A percentile compares a stretch with the other conserved stretches of the same genome.
Evolutionary conservation across 2,888 invertebrate species (phyloP).

Genomic region (Rhabditoides inermis): DNA sequence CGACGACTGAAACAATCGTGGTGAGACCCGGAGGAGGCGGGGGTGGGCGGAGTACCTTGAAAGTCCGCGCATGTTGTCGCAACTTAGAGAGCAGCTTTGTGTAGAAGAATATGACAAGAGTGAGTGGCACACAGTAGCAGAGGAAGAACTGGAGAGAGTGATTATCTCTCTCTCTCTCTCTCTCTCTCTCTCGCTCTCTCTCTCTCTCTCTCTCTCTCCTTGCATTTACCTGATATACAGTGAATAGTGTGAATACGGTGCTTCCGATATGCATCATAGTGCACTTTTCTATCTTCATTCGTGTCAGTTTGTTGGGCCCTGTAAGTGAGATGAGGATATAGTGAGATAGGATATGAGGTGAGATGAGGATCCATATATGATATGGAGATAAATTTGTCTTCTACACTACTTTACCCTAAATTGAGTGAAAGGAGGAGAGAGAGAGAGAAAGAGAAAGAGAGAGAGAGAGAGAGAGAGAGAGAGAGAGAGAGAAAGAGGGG

Average conservation of each 20-base stretch:
- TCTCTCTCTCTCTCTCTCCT: too few relatives aligned
- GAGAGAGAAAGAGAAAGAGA: too few relatives aligned
- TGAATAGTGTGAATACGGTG: constrained; percentile 34
- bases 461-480: too few relatives aligned
- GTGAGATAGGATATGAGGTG: too few relatives aligned
- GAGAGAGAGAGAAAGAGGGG: too few relatives aligned
- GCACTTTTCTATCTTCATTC: constrained; percentile 50
- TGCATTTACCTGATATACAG: constrained; percentile 24
- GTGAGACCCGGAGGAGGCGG: neutral
- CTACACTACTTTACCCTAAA: too few relatives aligned
- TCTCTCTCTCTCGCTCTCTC: too few relatives aligned
- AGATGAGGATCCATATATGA: neutral
- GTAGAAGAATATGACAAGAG: constrained; percentile 48
- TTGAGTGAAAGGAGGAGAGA: too few relatives aligned
- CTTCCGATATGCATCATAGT: constrained; percentile 42
- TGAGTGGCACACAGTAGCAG: constrained; percentile 45
- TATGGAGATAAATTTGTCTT: neutral
- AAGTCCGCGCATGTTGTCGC: constrained; percentile 44
- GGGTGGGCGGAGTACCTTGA: constrained; percentile 28
- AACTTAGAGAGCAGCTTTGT: constrained; percentile 37
- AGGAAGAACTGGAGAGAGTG: constrained; percentile 38
- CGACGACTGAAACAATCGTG: constrained; percentile 30
- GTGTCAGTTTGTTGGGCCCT: constrained; percentile 35
- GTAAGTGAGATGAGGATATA: constrained; percentile 4
- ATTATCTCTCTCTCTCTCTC: too few relatives aligned